These are phyloP conservation scores for Pygmarrhopalites habei DNA, from an alignment of 1,140 invertebrate genomes.

Conservation along the genomic window DNA sequence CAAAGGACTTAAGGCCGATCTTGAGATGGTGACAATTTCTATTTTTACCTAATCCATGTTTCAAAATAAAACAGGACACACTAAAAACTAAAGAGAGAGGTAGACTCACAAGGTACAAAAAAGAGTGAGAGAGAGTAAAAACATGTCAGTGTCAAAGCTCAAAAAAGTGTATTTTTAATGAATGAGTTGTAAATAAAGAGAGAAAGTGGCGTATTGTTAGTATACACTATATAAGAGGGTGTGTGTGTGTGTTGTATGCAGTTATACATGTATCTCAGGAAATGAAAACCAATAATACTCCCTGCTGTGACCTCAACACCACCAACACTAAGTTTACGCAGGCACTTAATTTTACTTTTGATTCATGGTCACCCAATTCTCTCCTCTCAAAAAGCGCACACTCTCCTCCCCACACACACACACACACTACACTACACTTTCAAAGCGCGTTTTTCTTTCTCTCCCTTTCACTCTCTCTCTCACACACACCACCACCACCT, in stretches of 20 bases:
- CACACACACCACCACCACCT: no score
- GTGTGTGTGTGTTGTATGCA: background rate
- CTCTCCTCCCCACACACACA: background rate
- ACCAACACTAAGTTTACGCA: conserved; percentile 4
- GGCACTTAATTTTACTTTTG: background rate
- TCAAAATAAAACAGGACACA: no score
- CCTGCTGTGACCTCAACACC: conserved; percentile 4
- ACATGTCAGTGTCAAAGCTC: background rate
- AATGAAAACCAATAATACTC: conserved; percentile 7
- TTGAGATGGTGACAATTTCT: no score
- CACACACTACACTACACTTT: background rate
- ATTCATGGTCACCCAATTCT: background rate
- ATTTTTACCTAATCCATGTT: no score
- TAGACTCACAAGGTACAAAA: background rate
- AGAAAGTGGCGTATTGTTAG: background rate
- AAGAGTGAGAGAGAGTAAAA: background rate
- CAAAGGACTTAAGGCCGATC: no score
- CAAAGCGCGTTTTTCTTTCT: background rate
- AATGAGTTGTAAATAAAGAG: background rate
- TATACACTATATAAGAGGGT: background rate
- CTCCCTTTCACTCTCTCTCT: background rate
- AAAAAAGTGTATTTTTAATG: background rate
- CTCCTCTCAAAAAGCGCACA: background rate
- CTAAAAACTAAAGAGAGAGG: background rate
- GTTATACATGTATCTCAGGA: background rate